Evolutionary conservation across 2,888 invertebrate species (phyloP).

Genomic region (Eupsilia transversa): DNA sequence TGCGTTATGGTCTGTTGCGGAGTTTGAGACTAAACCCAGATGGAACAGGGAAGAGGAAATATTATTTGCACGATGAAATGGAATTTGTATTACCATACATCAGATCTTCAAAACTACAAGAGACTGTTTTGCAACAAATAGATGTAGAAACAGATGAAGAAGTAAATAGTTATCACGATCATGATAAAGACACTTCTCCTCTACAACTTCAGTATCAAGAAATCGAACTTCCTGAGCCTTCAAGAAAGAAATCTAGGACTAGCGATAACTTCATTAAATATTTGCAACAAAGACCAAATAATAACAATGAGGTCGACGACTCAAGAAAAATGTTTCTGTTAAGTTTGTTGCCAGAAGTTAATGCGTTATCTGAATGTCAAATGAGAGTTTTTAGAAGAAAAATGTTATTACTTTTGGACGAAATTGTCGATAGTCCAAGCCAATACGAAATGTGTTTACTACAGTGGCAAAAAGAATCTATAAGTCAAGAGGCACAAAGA

Average conservation of each 20-base stretch:
- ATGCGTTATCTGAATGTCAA: conserved; percentile 72
- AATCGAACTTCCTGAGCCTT: conserved; percentile 43
- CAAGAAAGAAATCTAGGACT: conserved; percentile 46
- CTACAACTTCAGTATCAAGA: conserved; percentile 52
- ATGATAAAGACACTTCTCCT: conserved; percentile 37
- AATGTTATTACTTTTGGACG: conserved; percentile 72
- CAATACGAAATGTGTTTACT: conserved; percentile 58
- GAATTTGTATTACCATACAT: conserved; percentile 75
- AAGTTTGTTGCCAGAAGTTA: conserved; percentile 74
- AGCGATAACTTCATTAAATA: conserved; percentile 41
- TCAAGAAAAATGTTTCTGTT: conserved; percentile 72
- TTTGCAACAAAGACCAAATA: conserved; percentile 45
- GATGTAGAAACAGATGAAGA: conserved; percentile 72
- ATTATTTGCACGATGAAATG: conserved; percentile 76
- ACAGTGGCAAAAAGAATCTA: conserved; percentile 60
- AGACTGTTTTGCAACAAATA: conserved; percentile 42
- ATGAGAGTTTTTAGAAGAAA: conserved; percentile 75
- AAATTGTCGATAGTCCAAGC: conserved; percentile 64
- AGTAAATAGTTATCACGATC: conserved; percentile 47
- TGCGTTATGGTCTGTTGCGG: conserved; percentile 75
- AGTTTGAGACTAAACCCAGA: conserved; percentile 73
- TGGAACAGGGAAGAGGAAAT: conserved; percentile 73
- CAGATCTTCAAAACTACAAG: conserved; percentile 63
- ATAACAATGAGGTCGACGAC: conserved; percentile 60
- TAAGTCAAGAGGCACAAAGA: conserved; percentile 43